Evolutionary conservation across 2,888 invertebrate species (phyloP), one percentile per base, ranked within the genome.

Genomic region (Psylliodes chrysocephalus): DNA sequence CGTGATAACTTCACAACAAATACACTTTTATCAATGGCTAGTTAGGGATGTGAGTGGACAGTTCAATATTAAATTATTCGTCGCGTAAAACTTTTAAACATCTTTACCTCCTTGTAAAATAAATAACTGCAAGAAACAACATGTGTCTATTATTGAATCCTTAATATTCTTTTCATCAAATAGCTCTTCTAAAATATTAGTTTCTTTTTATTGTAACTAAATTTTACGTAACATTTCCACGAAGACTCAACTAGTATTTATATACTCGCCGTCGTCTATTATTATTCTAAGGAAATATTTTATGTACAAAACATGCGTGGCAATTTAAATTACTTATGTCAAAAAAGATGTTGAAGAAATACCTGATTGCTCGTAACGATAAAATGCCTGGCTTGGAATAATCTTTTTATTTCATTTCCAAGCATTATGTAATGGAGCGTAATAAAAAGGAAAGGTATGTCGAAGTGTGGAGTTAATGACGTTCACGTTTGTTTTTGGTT

Each of bases 291-390:
- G 44, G 44, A 10, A 44, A 14, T 19, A 14, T 44, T 40, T 18
- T 44, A 44, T 44, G 44, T 19, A 17, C 44, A 8, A 19, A 44
- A 44, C 44, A 44, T 44, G 44, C 44, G 17, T 17, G 44, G 44
- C 12, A 44, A 44, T 44, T 44, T 44, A 44, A 44, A 44, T 44
- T 44, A n/a, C n/a, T n/a, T n/a, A 19, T 44, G 44, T 44, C 44
- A 44, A 44, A 44, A 44, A 44, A 44, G 15, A 17, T 44, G 44
- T 44, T 44, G 44, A 18, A 44, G 44, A 44, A 44, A 44, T 44
- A 44, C 8, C 17, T 44, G 44, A 44, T 44, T 44, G 44, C 44
- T 19, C 44, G 44, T 44, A 44, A 44, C 12, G 44, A 44, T 44
- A 44, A 44, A 44, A 44, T 44, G 44, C 44, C 17, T 19, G 15